A percentile compares a stretch with the other conserved stretches of the same genome.
Conservation (phyloP, 2,797 vertebrate species). For the Microctenopoma steveboyesi region DNA sequence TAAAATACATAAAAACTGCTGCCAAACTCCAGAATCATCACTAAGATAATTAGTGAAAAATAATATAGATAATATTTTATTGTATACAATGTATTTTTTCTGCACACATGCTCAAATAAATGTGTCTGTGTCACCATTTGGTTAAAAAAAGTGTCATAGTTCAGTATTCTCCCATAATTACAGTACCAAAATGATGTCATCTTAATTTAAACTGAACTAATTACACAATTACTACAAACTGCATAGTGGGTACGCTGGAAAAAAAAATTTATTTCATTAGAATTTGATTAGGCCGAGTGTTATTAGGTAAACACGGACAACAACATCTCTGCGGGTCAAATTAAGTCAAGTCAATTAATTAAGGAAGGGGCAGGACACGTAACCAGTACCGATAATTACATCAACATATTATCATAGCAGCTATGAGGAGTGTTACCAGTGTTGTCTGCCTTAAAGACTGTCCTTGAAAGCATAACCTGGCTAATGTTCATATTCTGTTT, state of each 20-base stretch:
- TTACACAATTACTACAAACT: neutral
- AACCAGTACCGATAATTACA: neutral
- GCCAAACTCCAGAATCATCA: too few species aligned
- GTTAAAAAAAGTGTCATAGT: neutral
- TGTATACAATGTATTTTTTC: too few species aligned
- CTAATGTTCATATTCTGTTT: neutral
- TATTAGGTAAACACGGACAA: neutral
- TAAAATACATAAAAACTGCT: too few species aligned
- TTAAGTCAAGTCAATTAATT: neutral
- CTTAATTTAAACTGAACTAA: neutral
- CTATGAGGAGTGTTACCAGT: neutral
- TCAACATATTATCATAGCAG: neutral
- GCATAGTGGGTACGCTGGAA: neutral
- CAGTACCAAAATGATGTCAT: neutral
- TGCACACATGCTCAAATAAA: neutral
- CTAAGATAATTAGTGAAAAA: too few species aligned
- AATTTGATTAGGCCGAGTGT: neutral
- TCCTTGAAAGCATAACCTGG: conserved; percentile 6
- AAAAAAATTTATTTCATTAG: neutral
- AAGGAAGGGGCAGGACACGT: neutral
- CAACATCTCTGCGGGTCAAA: neutral
- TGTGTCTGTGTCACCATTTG: too few species aligned
- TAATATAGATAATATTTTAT: too few species aligned
- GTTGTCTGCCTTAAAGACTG: neutral
- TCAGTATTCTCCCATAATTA: neutral